phyloP scores from a whole-genome alignment of 2,797 vertebrate species.

The Tympanoctomys barrerae region DNA sequence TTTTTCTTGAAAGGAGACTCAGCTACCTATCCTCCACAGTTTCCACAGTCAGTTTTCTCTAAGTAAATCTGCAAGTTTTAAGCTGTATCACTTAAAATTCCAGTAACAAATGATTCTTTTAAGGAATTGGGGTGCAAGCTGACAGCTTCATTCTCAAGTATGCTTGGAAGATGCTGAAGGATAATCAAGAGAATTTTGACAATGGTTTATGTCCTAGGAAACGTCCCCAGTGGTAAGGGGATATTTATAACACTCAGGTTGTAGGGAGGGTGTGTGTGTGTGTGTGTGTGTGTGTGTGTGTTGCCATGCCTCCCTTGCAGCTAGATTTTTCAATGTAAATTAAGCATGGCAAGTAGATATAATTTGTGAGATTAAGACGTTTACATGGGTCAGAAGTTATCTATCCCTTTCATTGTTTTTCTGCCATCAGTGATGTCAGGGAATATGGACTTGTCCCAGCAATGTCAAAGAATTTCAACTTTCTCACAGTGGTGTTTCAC shows the following conservation, averaged over 20 bases:
- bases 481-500: neutral
- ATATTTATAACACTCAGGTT: neutral
- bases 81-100: neutral
- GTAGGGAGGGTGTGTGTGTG: neutral
- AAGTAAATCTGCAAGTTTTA: neutral
- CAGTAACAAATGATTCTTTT: neutral
- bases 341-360: neutral
- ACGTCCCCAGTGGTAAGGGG: neutral
- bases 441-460: neutral
- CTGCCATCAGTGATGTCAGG: neutral
- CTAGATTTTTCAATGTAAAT: constrained; percentile 39
- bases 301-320: neutral
- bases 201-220: neutral
- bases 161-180: constrained; percentile 47
- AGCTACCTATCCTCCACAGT: neutral
- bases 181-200: neutral
- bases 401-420: neutral
- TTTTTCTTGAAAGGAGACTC: neutral
- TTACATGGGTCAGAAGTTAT: neutral
- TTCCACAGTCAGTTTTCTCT: neutral
- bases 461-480: neutral
- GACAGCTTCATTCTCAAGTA: constrained; percentile 36
- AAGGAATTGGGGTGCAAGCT: neutral
- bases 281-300: no score
- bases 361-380: neutral